Evolutionary conservation across 2,888 invertebrate species (phyloP).

Genomic region (Carabus problematicus): DNA sequence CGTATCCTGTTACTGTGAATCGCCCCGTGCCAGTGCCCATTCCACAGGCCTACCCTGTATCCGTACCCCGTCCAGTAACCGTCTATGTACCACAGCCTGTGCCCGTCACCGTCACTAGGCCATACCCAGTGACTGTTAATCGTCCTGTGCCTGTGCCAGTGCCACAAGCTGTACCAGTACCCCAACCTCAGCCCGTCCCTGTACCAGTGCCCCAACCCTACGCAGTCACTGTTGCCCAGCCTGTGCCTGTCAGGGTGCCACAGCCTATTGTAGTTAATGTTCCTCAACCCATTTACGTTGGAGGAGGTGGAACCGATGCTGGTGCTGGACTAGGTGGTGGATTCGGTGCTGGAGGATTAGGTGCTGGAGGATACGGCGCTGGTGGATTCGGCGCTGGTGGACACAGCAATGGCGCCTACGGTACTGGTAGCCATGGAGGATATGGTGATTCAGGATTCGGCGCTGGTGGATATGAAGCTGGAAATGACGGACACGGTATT

Average conservation of each 20-base stretch:
- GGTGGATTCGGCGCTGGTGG: conserved; percentile 5
- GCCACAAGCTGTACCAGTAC: conserved; percentile 55
- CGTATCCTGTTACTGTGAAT: conserved; percentile 35
- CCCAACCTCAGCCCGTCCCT: conserved; percentile 60
- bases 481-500: neutral
- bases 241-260: conserved; percentile 51
- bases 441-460: conserved; percentile 18
- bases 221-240: conserved; percentile 50
- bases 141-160: conserved; percentile 50
- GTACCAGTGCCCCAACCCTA: conserved; percentile 50
- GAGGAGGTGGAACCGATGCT: conserved; percentile 21
- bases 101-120: conserved; percentile 24
- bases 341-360: conserved; percentile 20
- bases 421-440: conserved; percentile 17
- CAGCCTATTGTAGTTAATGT: conserved; percentile 30
- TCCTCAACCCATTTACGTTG: conserved; percentile 27
- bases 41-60: conserved; percentile 19
- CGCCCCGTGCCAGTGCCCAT: conserved; percentile 32
- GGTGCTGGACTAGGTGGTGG: conserved; percentile 17
- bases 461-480: conserved; percentile 15
- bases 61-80: conserved; percentile 31
- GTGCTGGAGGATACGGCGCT: conserved; percentile 17
- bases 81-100: conserved; percentile 23
- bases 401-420: neutral
- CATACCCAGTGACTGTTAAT: conserved; percentile 32